Evolutionary conservation across 2,113 vertebrate species (phyloP), one percentile per base, ranked within the genome.

Genomic region (Tyrannus savana): DNA sequence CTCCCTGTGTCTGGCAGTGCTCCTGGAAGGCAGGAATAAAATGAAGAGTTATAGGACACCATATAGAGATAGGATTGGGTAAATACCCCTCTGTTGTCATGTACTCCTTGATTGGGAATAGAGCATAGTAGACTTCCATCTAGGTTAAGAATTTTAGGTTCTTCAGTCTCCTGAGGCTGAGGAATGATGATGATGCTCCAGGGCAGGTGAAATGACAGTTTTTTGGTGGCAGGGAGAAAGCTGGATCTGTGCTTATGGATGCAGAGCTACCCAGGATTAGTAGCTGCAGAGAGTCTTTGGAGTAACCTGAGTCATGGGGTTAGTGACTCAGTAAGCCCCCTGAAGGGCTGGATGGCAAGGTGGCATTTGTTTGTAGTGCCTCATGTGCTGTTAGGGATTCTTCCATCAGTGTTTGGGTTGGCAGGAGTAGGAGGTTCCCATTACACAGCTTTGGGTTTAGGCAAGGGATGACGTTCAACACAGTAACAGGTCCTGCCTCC

Each of bases 331-430:
- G 18, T 39, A 21, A 63, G 12, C 39, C 39, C 37, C 67, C 39
- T 27, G 46, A 13, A 59, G 10, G 49, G 47, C 59, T 87, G 56
- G 15, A 7, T 28, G 47, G 12, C 33, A 35, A 19, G 58, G 41
- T 53, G 82, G 19, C 13, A 14, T 24, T 64, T 5, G 5, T 10
- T 49, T 28, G 80, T 44, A 41, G 44, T 82, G 60, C 55, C 42
- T 11, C 0, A 1, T 24, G 35, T 2, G 2, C 7, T 33, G 2
- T 16, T 14, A 3, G 10, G 41, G 53, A 44, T 93, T 30, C 77
- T 87, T 37, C 81, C 58, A 58, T 0, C 12, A 16, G 41, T 0
- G 9, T 23, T 23, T 25, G 53, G 63, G 84, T 41, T 21, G 75
- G 33, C 9, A 6, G 1, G 25, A 35, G 3, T 2, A 22, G 18